Conservation (phyloP, 2,888 invertebrate species). For the Plemyria rubiginata region DNA sequence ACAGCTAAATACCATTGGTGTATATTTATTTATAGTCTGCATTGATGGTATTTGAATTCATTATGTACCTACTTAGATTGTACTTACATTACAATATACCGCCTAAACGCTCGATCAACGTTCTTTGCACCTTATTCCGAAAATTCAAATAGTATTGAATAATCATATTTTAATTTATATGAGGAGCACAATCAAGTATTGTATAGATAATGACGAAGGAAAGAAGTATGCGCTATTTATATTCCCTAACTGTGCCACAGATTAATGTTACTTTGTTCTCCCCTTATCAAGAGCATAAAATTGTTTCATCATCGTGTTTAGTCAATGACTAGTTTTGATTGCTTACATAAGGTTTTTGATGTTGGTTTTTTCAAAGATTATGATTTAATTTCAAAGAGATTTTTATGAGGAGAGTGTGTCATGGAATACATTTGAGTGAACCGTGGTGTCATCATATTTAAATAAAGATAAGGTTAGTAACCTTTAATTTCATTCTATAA, state of each 20-base stretch:
- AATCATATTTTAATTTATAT: not conserved
- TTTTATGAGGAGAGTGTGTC: no score
- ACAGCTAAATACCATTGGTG: no score
- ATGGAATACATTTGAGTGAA: no score
- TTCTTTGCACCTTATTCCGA: not conserved
- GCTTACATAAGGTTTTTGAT: not conserved
- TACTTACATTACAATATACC: not conserved
- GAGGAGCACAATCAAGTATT: not conserved
- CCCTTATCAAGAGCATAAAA: conserved; percentile 14
- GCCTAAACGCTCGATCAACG: not conserved
- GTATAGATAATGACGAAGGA: not conserved
- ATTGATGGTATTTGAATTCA: no score
- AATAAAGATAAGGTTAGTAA: no score
- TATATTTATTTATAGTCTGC: no score
- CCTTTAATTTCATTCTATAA: no score
- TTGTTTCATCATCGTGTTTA: conserved; percentile 11
- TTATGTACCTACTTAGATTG: no score
- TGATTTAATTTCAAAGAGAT: no score
- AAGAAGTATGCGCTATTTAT: conserved; percentile 13
- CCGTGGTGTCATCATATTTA: no score
- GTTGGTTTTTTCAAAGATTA: not conserved
- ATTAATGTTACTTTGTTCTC: not conserved
- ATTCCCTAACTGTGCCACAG: not conserved
- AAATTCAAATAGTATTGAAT: not conserved
- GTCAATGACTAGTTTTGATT: conserved; percentile 12